Conservation (phyloP, 2,113 vertebrate genomes). For the Uria lomvia region DNA sequence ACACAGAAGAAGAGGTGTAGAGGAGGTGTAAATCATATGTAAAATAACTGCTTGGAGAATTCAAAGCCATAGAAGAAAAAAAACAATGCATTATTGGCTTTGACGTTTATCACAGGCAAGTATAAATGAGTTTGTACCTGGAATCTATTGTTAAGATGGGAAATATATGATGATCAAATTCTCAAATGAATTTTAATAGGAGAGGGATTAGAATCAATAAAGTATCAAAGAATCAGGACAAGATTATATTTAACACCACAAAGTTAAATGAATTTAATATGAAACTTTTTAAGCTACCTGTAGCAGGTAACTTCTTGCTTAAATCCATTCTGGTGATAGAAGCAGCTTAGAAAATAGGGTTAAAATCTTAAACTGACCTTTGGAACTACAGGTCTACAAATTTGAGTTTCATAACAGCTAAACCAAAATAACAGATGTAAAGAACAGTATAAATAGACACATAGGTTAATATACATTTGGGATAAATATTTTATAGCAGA, state of each 20-base stretch:
- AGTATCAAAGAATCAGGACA: background rate
- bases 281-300: background rate
- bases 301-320: background rate
- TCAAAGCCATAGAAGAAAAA: background rate
- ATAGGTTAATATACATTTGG: background rate
- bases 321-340: background rate
- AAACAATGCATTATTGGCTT: background rate
- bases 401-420: background rate
- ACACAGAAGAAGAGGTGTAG: background rate
- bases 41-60: background rate
- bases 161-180: background rate
- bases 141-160: background rate
- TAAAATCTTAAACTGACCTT: background rate
- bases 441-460: background rate
- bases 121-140: background rate
- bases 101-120: background rate
- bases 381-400: background rate
- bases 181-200: background rate
- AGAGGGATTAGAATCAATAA: background rate
- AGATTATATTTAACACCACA: background rate
- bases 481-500: background rate
- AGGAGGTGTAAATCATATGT: background rate
- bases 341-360: background rate
- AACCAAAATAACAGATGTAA: background rate
- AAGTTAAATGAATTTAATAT: background rate